A percentile compares a stretch with the other conserved stretches of the same genome.
Evolutionary conservation across 2,888 invertebrate species (phyloP).

Genomic region (Epinotia ramella): DNA sequence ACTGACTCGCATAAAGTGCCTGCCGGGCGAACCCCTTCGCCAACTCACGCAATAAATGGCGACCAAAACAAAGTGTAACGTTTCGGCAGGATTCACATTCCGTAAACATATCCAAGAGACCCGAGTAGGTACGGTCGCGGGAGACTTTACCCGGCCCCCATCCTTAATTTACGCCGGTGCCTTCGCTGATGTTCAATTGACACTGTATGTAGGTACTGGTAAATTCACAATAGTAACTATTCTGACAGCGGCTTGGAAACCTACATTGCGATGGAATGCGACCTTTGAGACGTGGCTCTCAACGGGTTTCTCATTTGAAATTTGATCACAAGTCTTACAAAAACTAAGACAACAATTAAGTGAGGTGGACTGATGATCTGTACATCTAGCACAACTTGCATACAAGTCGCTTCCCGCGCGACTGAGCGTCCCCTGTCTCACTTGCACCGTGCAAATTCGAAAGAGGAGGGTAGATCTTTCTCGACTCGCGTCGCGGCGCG

Average conservation of each 20-base stretch:
- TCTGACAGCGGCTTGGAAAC: background rate
- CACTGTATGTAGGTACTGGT: too few species aligned
- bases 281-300: background rate
- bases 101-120: constrained; percentile 47
- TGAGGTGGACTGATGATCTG: too few species aligned
- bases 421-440: too few species aligned
- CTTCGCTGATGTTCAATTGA: background rate
- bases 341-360: too few species aligned
- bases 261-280: background rate
- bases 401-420: too few species aligned
- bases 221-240: constrained; percentile 3
- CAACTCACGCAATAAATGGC: constrained; percentile 47
- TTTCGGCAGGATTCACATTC: constrained; percentile 37
- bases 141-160: constrained; percentile 34
- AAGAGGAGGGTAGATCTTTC: too few species aligned
- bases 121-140: constrained; percentile 44
- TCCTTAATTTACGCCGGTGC: constrained; percentile 14
- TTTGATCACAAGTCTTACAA: too few species aligned
- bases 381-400: too few species aligned
- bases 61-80: constrained; percentile 49
- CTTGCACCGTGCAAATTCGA: too few species aligned
- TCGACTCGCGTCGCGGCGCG: too few species aligned
- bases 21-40: constrained; percentile 48
- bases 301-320: too few species aligned
- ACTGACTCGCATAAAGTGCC: constrained; percentile 45